Base-by-base conservation (phyloP, 2,797 vertebrate genomes). In the Dallia pectoralis region DNA sequence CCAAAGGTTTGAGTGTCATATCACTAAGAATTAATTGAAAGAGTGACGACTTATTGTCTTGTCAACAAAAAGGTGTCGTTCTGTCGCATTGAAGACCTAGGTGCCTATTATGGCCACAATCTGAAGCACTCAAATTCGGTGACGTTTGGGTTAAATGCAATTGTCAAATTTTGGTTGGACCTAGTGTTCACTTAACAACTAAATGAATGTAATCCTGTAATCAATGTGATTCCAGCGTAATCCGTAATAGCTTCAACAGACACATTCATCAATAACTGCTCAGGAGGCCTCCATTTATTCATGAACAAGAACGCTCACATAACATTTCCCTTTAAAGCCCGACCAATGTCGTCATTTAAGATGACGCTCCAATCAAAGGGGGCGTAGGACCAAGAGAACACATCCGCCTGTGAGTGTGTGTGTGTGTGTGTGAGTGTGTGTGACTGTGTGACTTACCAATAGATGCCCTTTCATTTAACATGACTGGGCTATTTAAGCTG, bases 261-360 rank as follows among this genome's bases (percentile, higher is more conserved):
- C 83, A 86, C 72, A 59, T 70, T 68, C 73, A 87, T 88, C 83
- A 63, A 88, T 89, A 80, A 74, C 76, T 71, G 79, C 74, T 84
- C 77, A 82, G 73, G 69, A 16, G 70, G 49, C 79, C 79, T 2
- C 81, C 63, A 64, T 80, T 84, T 71, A 80, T 75, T 83, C 74
- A 78, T 72, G 74, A 76, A 70, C 1, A 6, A 29, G 9, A 64
- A 73, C 69, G 75, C 75, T 69, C 81, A 44, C 66, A 76, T 67
- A 76, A 63, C 25, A 30, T 19, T 76, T 68, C 80, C 79, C 69
- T 74, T 83, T 84, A 74, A 69, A 8, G 5, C 27, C 1, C 74
- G 79, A 89, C 87, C 86, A 81, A 84, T 69, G 36, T 74, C 11
- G 61, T 74, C 11, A 62, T 47, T 70, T 76, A 2, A 62, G 72